A percentile compares a stretch with the other conserved stretches of the same genome.
Evolutionary conservation across 2,113 vertebrate genomes (phyloP).

Genomic region (Chlamydotis undulata): DNA sequence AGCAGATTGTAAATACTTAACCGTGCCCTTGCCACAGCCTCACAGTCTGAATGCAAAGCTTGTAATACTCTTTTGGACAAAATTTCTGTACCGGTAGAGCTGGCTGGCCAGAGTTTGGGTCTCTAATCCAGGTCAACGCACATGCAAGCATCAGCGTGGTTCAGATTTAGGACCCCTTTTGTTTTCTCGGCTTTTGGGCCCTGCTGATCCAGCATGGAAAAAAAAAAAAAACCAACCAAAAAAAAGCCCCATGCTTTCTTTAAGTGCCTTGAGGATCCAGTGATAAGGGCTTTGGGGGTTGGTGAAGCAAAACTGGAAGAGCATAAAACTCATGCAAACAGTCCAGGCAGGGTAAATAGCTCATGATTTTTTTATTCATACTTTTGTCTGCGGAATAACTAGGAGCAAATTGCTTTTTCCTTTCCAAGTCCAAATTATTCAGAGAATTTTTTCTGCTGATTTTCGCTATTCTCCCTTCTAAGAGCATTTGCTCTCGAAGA

Average conservation of each 20-base stretch:
- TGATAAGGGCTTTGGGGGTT: constrained; percentile 14
- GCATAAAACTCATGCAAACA: constrained; percentile 27
- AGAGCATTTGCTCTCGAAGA: not conserved
- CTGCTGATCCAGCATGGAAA: not conserved
- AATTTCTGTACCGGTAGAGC: not conserved
- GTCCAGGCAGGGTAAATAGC: constrained; percentile 50
- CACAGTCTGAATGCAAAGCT: not conserved
- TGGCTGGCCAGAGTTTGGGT: not conserved
- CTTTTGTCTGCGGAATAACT: constrained; percentile 60
- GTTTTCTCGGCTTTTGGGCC: constrained; percentile 8
- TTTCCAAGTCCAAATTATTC: constrained; percentile 40
- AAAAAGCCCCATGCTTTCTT: not conserved
- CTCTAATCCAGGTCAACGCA: not conserved
- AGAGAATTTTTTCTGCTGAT: constrained; percentile 53
- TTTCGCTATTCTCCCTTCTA: constrained; percentile 33
- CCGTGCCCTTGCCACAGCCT: not conserved
- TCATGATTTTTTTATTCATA: constrained; percentile 37
- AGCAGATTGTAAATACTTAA: not conserved
- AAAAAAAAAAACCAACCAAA: not conserved
- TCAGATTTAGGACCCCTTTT: not conserved
- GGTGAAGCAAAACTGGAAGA: constrained; percentile 14
- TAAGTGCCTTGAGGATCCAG: not conserved
- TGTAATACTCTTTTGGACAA: not conserved
- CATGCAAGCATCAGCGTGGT: not conserved
- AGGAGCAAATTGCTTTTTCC: constrained; percentile 59